Conservation (phyloP, 2,888 invertebrate species). For the Nomada lathburiana region DNA sequence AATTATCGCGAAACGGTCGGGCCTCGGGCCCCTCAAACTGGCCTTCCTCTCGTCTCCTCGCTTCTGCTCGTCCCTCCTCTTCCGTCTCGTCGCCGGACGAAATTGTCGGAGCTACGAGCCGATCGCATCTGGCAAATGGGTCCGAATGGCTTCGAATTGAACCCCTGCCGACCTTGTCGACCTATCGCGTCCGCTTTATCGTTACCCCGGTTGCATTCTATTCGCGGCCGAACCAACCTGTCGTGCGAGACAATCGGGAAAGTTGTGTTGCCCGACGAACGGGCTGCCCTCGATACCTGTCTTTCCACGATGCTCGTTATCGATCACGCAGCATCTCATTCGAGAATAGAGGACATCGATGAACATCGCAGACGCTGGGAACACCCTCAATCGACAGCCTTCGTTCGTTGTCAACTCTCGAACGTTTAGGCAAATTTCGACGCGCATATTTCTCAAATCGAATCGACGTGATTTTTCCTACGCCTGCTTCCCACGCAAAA, state of each 20-base stretch:
- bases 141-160: slow-evolving; percentile 56
- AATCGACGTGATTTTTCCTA: too few species aligned
- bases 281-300: slow-evolving; percentile 28
- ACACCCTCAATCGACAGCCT: neutral
- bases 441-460: too few species aligned
- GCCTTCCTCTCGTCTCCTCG: neutral
- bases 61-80: neutral
- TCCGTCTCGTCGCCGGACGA: slow-evolving; percentile 34
- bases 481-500: neutral
- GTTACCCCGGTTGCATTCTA: slow-evolving; percentile 51
- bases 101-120: slow-evolving; percentile 59
- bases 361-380: slow-evolving; percentile 19
- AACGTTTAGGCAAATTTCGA: slow-evolving; percentile 9
- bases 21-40: slow-evolving; percentile 24
- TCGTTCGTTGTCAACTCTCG: slow-evolving; percentile 24
- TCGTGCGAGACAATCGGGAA: slow-evolving; percentile 59
- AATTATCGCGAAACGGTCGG: slow-evolving; percentile 39
- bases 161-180: slow-evolving; percentile 50
- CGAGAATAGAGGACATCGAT: slow-evolving; percentile 35
- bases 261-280: slow-evolving; percentile 57
- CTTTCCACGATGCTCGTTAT: slow-evolving; percentile 57
- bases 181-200: slow-evolving; percentile 65
- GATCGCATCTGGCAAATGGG: slow-evolving; percentile 66
- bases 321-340: slow-evolving; percentile 39
- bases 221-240: slow-evolving; percentile 4